Conservation (phyloP, 2,888 invertebrate genomes). For the Cantharis nigra region DNA sequence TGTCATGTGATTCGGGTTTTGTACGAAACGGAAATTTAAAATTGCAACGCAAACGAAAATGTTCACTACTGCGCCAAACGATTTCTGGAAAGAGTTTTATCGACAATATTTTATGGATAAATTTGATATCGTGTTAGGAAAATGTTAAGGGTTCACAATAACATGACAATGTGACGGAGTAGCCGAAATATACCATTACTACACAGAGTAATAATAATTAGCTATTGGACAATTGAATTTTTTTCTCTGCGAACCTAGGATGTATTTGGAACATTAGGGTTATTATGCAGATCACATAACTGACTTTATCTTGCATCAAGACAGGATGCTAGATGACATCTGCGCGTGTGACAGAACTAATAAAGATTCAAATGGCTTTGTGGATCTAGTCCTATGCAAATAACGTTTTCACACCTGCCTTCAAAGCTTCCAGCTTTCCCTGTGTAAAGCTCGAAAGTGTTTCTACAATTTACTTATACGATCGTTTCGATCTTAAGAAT, state of each 20-base stretch:
- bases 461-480: constrained; percentile 5
- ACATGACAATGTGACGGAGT: too few species aligned
- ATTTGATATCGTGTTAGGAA: not conserved
- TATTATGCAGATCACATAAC: constrained; percentile 17
- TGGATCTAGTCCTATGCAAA: constrained; percentile 22
- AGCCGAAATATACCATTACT: not conserved
- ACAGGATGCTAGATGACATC: constrained; percentile 15
- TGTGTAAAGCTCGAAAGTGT: not conserved
- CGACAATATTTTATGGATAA: not conserved
- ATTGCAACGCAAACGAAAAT: not conserved
- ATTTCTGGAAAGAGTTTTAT: not conserved
- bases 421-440: constrained; percentile 7
- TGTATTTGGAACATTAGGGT: constrained; percentile 1
- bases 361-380: constrained; percentile 16
- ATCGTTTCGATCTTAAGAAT: not conserved
- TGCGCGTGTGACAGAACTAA: constrained; percentile 21
- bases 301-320: constrained; percentile 18
- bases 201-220: not conserved
- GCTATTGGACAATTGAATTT: not conserved
- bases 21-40: not conserved
- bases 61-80: not conserved
- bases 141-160: not conserved
- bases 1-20: not conserved
- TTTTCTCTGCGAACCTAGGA: not conserved
- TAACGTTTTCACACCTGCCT: constrained; percentile 21